Evolutionary conservation across 1,140 invertebrate species (phyloP), one percentile per base, ranked within the genome.

Genomic region (Meloidogyne hapla): DNA sequence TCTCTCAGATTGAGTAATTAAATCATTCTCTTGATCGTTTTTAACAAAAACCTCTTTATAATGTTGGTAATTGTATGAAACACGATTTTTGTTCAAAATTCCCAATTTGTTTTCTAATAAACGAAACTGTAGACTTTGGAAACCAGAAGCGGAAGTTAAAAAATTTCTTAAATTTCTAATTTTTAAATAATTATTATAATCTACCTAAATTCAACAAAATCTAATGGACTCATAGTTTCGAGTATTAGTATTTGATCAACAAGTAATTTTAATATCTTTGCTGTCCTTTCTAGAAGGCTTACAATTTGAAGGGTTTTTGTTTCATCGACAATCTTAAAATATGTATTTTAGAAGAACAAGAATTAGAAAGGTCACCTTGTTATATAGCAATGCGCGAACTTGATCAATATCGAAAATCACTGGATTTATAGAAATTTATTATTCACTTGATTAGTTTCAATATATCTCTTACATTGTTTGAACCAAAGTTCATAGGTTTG

Each of bases 401-500:
- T 94, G 96, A 86, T 98, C 95, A 74, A 99, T 89, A 86, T 99
- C 96, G 86, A 92, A 97, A 71, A 99, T 93, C 56, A 99, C 96
- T 56, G 3, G n/a, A 56, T 5, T 56, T 8, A n/a, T 56, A n/a
- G 0, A 56, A n/a, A n/a, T n/a, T n/a, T 56, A 8, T n/a, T n/a
- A 6, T n/a, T 56, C 6, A 56, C 0, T 33, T 33, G 33, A 56
- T n/a, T n/a, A 18, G 5, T 56, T 56, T 21, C 13, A 42, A 9
- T 15, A 1, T 15, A 45, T 45, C 13, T 45, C 18, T 45, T 56
- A 56, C 48, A 56, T 90, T 99, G 96, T 88, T 98, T 98, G 90
- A 99, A 99, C 96, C 96, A 99, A 18, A 99, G 89, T 88, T 99
- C 96, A 88, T 98, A 98, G 0, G 95, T 95, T 97, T 89, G 77